Evolutionary conservation across 2,113 vertebrate species (phyloP).

Genomic region (Cephalopholis sonnerati): DNA sequence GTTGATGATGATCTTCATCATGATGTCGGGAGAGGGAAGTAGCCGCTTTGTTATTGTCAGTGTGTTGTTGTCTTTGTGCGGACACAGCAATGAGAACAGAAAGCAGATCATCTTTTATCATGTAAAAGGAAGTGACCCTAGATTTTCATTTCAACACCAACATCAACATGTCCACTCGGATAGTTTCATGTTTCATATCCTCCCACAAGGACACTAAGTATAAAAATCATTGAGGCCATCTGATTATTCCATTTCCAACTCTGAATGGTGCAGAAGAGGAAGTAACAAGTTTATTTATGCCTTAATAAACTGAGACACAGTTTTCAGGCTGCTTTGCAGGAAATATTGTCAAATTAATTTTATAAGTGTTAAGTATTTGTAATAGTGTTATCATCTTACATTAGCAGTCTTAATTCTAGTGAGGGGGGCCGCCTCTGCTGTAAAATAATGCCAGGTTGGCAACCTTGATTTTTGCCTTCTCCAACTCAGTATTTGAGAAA

Average conservation of each 20-base stretch:
- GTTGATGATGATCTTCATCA: background rate
- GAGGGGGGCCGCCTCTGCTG: background rate
- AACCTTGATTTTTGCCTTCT: no score
- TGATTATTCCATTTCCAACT: background rate
- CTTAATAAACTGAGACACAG: background rate
- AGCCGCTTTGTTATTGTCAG: background rate
- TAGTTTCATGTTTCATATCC: constrained; percentile 22
- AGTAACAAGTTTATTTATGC: background rate
- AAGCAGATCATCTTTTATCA: constrained; percentile 17
- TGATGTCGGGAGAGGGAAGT: background rate
- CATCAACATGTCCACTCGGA: background rate
- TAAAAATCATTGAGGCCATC: background rate
- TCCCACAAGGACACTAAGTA: background rate
- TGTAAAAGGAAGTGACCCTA: constrained; percentile 30
- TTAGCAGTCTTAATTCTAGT: background rate
- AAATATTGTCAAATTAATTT: background rate
- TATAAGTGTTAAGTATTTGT: no score
- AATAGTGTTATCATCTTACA: background rate
- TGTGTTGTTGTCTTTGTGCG: constrained; percentile 20
- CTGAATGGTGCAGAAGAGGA: background rate
- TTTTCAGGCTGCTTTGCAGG: background rate
- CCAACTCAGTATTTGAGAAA: no score
- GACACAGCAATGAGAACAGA: constrained; percentile 13
- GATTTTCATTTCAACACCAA: constrained; percentile 19
- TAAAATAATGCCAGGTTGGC: background rate